phyloP scores from a whole-genome alignment of 1,140 invertebrate genomes.

The Neodiprion lecontei region DNA sequence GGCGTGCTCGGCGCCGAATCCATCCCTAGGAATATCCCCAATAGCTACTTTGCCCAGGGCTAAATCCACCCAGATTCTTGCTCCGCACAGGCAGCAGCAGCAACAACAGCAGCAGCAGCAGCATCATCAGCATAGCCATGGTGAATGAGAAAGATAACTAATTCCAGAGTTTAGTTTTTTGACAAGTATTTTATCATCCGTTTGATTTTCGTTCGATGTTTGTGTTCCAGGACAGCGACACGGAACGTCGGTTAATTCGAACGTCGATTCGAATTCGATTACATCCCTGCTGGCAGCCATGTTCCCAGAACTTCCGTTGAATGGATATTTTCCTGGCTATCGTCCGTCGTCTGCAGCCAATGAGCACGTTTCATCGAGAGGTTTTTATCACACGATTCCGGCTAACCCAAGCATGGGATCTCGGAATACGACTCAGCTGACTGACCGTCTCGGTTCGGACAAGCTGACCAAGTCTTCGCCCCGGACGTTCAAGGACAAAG shows the following conservation, averaged over 20 bases:
- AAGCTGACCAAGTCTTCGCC: not conserved
- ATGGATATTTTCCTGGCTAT: constrained; percentile 52
- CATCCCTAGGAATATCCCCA: constrained; percentile 45
- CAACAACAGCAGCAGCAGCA: constrained; percentile 17
- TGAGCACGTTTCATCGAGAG: constrained; percentile 31
- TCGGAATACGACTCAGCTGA: constrained; percentile 44
- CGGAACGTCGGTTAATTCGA: not conserved
- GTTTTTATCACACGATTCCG: constrained; percentile 31
- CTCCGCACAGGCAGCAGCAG: constrained; percentile 35
- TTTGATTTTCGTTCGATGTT: no score
- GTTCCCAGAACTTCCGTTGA: constrained; percentile 53
- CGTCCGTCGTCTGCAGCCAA: constrained; percentile 38
- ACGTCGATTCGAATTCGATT: constrained; percentile 43
- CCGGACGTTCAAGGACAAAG: not conserved
- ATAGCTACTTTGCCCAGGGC: constrained; percentile 52
- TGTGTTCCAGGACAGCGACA: not conserved
- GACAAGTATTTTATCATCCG: no score
- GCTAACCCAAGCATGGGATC: constrained; percentile 42
- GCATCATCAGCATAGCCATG: not conserved
- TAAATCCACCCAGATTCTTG: constrained; percentile 55
- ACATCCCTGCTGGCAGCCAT: constrained; percentile 54
- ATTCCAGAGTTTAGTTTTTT: no score
- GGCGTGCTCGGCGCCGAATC: constrained; percentile 54
- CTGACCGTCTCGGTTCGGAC: constrained; percentile 41
- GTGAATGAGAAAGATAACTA: no score